These are phyloP conservation scores for Lasaia peninsularis DNA, from an alignment of 1,140 invertebrate genomes.

Conservation along the genomic window DNA sequence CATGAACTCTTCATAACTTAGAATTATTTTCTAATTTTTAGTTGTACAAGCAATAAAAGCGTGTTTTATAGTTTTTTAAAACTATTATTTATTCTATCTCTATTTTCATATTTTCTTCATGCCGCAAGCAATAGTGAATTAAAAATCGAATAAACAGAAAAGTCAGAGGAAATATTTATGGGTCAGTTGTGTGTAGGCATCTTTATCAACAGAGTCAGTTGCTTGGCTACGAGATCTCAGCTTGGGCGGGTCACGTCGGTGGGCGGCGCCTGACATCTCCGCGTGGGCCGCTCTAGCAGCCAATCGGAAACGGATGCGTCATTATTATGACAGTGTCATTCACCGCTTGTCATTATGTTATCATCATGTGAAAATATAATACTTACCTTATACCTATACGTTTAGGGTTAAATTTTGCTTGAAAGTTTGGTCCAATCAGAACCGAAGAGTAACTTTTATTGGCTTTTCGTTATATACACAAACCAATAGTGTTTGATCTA, in stretches of 20 bases:
- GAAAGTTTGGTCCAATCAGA: neutral
- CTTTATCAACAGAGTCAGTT: constrained; percentile 30
- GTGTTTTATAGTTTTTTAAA: too few species aligned
- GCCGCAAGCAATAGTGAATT: too few species aligned
- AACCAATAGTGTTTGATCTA: neutral
- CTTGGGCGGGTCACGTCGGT: constrained; percentile 31
- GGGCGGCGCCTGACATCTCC: constrained; percentile 31
- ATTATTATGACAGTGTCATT: constrained; percentile 60
- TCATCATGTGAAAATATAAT: constrained; percentile 6
- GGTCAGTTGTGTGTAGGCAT: neutral
- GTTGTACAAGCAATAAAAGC: too few species aligned
- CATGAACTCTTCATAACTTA: too few species aligned
- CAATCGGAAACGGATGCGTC: constrained; percentile 52
- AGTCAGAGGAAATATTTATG: too few species aligned
- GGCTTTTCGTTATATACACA: constrained; percentile 21
- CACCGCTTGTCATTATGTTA: constrained; percentile 38
- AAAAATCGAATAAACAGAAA: too few species aligned
- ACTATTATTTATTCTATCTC: too few species aligned
- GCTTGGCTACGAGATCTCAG: constrained; percentile 44
- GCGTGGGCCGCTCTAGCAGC: constrained; percentile 22
- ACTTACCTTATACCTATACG: neutral
- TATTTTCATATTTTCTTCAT: too few species aligned
- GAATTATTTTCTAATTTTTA: too few species aligned
- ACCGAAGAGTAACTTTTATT: constrained; percentile 14
- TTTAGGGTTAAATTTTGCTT: constrained; percentile 19